Conservation (phyloP, 92 coral and sea anemone species). For the Nematostella vectensis region DNA sequence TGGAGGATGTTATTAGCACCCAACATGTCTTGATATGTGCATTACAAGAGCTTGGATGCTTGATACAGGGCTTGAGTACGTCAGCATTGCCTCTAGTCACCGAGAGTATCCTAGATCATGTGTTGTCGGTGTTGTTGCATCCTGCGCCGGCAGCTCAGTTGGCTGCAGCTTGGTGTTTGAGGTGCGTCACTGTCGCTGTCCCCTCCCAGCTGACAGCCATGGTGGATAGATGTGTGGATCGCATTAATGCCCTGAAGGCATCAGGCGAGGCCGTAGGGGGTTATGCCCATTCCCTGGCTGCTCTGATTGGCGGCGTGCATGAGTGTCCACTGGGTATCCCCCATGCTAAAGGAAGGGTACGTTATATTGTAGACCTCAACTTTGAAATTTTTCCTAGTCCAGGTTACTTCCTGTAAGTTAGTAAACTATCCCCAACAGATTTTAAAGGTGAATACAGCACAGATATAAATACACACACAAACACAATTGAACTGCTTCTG, state of each 20-base stretch:
- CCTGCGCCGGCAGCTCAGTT: slow-evolving; percentile 99
- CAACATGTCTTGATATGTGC: slow-evolving; percentile 96
- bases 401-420: too few species aligned
- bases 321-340: slow-evolving; percentile 95
- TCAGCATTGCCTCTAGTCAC: slow-evolving; percentile 75
- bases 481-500: too few species aligned
- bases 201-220: slow-evolving; percentile 90
- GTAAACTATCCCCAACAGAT: too few species aligned
- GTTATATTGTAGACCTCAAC: not conserved
- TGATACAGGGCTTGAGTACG: slow-evolving; percentile 86
- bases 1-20: slow-evolving; percentile 85
- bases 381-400: not conserved
- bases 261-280: slow-evolving; percentile 97
- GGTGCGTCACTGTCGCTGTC: slow-evolving; percentile 78
- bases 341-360: slow-evolving; percentile 91
- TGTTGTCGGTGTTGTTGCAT: slow-evolving; percentile 79
- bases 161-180: slow-evolving; percentile 89
- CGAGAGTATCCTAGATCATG: slow-evolving; percentile 76
- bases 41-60: slow-evolving; percentile 88
- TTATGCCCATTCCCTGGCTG: slow-evolving; percentile 86
- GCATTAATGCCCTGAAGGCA: slow-evolving; percentile 68
- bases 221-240: slow-evolving; percentile 86
- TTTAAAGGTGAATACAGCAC: too few species aligned
- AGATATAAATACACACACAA: too few species aligned
- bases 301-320: slow-evolving; percentile 88